Conservation (phyloP, 2,113 vertebrate species). For the Elanoides forficatus region DNA sequence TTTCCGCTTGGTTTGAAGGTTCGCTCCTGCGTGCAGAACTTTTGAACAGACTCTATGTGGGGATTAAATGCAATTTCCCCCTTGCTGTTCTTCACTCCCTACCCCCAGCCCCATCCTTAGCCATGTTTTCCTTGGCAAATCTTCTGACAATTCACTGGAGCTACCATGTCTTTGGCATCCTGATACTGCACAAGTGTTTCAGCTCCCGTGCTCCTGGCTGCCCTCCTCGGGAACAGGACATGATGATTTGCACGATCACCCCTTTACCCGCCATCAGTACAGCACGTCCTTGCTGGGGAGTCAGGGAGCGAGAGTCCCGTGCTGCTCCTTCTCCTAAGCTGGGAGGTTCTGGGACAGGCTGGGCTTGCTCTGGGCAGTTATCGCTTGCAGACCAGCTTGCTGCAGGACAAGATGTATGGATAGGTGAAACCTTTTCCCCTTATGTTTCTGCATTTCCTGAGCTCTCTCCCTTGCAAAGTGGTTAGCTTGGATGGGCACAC, state of each 20-base stretch:
- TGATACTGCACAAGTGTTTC: constrained; percentile 15
- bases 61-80: constrained; percentile 42
- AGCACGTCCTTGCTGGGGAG: not conserved
- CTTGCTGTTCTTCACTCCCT: not conserved
- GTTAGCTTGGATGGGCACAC: not conserved
- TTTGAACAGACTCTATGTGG: not conserved
- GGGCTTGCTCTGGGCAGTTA: not conserved
- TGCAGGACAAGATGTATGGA: not conserved
- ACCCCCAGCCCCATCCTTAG: not conserved
- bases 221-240: not conserved
- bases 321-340: not conserved
- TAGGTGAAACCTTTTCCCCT: not conserved
- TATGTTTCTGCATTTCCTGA: not conserved
- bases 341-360: not conserved
- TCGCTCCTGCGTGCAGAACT: not conserved
- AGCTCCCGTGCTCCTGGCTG: not conserved
- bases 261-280: not conserved
- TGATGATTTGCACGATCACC: not conserved
- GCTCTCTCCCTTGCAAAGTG: not conserved
- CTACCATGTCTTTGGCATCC: constrained; percentile 11
- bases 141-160: constrained; percentile 21
- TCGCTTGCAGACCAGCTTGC: not conserved
- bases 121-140: constrained; percentile 64
- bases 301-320: rapidly evolving
- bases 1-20: not conserved